Evolutionary conservation across 2,113 vertebrate genomes (phyloP).

Genomic region (Pseudorasbora parva): DNA sequence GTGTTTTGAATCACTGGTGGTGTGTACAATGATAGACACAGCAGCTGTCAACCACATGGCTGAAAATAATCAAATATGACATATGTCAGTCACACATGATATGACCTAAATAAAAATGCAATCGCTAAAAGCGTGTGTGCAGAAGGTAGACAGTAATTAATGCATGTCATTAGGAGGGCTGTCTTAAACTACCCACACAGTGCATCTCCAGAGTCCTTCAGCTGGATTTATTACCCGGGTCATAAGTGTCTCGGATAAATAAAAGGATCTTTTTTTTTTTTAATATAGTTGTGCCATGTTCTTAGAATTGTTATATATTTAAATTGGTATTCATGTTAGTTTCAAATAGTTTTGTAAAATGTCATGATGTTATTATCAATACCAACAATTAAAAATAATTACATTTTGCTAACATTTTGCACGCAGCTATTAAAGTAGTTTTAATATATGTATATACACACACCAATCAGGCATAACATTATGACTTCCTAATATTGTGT

Average conservation of each 20-base stretch:
- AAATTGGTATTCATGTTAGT: neutral
- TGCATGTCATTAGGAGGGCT: slow-evolving; percentile 43
- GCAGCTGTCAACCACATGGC: slow-evolving; percentile 55
- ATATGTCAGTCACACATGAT: slow-evolving; percentile 73
- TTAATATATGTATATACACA: no score
- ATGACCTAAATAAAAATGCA: slow-evolving; percentile 51
- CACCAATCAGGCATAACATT: no score
- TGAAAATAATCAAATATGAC: slow-evolving; percentile 71
- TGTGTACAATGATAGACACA: slow-evolving; percentile 40
- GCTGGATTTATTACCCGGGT: neutral
- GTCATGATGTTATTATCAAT: no score
- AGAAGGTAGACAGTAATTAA: slow-evolving; percentile 59
- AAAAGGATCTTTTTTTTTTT: no score
- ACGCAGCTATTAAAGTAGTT: no score
- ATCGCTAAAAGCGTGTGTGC: slow-evolving; percentile 48
- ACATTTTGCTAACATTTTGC: no score
- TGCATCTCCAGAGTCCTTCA: slow-evolving; percentile 57
- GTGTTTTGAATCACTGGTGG: slow-evolving; percentile 62
- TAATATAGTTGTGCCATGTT: neutral
- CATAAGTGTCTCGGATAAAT: neutral
- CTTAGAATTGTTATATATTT: neutral
- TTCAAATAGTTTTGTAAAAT: neutral
- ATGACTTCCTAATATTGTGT: no score
- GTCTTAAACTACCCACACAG: slow-evolving; percentile 49
- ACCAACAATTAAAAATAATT: no score